Conservation (phyloP, 2,888 invertebrate species). For the Drosophila austrosaltans region DNA sequence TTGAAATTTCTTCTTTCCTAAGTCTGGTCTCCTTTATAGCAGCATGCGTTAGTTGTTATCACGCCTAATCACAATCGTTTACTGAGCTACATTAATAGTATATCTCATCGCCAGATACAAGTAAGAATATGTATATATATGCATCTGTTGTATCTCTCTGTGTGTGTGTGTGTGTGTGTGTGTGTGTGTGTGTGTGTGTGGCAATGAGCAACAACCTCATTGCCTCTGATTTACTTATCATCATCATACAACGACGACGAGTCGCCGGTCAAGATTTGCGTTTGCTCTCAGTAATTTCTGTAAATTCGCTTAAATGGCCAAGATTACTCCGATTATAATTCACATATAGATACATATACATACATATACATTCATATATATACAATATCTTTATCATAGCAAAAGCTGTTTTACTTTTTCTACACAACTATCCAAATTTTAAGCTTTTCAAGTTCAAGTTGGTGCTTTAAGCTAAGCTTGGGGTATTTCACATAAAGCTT, state of each 20-base stretch:
- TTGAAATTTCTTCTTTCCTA: not conserved
- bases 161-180: conserved; percentile 31
- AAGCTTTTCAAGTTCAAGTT: too few relatives aligned
- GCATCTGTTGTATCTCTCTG: conserved; percentile 10
- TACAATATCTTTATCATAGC: not conserved
- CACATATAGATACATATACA: conserved; percentile 11
- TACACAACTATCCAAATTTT: too few relatives aligned
- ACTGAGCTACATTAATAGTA: conserved; percentile 52
- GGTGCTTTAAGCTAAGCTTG: too few relatives aligned
- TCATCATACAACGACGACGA: conserved; percentile 48
- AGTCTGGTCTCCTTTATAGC: too few relatives aligned
- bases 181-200: conserved; percentile 30
- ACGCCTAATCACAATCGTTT: conserved; percentile 66
- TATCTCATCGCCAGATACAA: conserved; percentile 4
- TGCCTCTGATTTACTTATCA: conserved; percentile 62
- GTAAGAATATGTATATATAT: conserved; percentile 27
- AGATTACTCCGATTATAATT: conserved; percentile 50
- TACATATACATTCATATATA: not conserved
- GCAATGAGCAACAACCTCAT: conserved; percentile 46
- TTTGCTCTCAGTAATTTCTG: conserved; percentile 5
- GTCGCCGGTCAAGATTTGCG: conserved; percentile 40
- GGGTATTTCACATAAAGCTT: too few relatives aligned
- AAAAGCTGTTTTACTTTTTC: not conserved
- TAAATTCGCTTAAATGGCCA: conserved; percentile 64
- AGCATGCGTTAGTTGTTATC: conserved; percentile 50